Evolutionary conservation across 2,888 invertebrate species (phyloP), one percentile per base, ranked within the genome.

Genomic region (Trissolcus japonicus): DNA sequence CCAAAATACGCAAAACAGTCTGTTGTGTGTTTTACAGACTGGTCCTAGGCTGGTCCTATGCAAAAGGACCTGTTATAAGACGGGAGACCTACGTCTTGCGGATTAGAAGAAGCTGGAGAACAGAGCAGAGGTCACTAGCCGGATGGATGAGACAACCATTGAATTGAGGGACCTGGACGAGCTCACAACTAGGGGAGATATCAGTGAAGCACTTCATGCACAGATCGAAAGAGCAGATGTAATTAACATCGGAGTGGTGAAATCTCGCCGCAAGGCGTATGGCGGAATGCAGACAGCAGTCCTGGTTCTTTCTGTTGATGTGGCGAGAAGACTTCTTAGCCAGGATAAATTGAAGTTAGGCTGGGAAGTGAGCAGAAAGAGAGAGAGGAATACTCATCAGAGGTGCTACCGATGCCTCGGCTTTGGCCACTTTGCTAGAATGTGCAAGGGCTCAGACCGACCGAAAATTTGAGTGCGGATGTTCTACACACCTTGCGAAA

Each of bases 301-400:
- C 6, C 35, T 74, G 0, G 46, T 6, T 11, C 19, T 78, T 7
- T 66, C 71, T 0, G 29, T 54, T 2, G 7, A 35, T 7, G 6
- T 54, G 13, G 74, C 67, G 2, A 50, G n/a, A 9, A 56, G 54
- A 17, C 6, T 41, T 2, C 50, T 53, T 14, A 1, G 4, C 0
- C 14, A 29, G 13, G 74, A 69, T 1, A 71, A 59, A 29, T 4
- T 73, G 0, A 14, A 46, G 43, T 14, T 74, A 0, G 79, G 78
- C 6, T 80, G 77, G 80, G 79, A 76, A 7, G 59, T 60, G 29
- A 78, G 76, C 50, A 53, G 78, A 7, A n/a, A n/a, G n/a, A n/a
- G n/a, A n/a, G n/a, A n/a, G n/a, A n/a, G n/a, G n/a, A n/a, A n/a
- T n/a, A n/a, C n/a, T n/a, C n/a, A n/a, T n/a, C n/a, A n/a, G 21